These are phyloP conservation scores for Ephialtes manifestator DNA, from an alignment of 2,888 invertebrate species.

Conservation along the genomic window DNA sequence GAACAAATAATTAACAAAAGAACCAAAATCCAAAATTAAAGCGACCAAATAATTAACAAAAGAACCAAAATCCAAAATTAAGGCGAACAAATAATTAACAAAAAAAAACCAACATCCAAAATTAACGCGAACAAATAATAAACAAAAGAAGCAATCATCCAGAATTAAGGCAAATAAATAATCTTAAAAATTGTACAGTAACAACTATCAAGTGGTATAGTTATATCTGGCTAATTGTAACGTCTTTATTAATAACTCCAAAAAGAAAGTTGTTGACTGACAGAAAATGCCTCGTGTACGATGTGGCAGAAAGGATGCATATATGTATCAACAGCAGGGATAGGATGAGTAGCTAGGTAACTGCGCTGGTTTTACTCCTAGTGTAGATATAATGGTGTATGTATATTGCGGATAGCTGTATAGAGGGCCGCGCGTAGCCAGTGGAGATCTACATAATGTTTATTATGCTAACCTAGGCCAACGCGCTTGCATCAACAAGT, in stretches of 20 bases:
- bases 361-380: constrained; percentile 6
- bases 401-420: not conserved
- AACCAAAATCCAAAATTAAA: no score
- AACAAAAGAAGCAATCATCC: no score
- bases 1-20: no score
- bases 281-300: not conserved
- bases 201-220: no score
- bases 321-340: not conserved
- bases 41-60: no score
- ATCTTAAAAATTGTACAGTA: not conserved
- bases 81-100: not conserved
- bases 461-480: constrained; percentile 86
- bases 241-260: no score
- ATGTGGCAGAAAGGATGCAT: not conserved
- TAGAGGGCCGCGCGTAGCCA: constrained; percentile 26
- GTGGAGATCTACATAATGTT: constrained; percentile 85
- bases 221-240: no score
- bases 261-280: no score
- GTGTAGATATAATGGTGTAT: constrained; percentile 24
- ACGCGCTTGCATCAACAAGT: constrained; percentile 86
- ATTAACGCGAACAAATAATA: no score
- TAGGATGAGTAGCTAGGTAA: constrained; percentile 41
- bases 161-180: no score
- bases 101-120: not conserved
- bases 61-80: no score